Base-by-base conservation (phyloP, 92 coral and sea anemone species). In the Montipora capitata region DNA sequence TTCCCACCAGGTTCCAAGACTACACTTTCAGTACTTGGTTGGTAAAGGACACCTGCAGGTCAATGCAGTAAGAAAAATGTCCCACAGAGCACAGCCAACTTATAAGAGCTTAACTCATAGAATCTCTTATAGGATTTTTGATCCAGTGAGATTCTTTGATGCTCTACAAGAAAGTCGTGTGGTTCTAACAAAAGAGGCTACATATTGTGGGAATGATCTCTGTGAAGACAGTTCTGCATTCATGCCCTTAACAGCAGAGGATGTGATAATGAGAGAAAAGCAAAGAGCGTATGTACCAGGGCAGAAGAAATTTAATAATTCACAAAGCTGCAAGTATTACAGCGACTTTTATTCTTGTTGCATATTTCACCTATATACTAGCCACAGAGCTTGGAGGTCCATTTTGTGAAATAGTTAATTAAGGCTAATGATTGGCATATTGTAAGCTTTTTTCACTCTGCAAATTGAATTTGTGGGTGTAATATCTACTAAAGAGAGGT, bases 61-160 rank as follows among this genome's bases (percentile, higher is more conserved):
- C 7, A 84, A 84, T 63, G 49, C 88, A 43, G 88, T 84, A 2
- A 59, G 81, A 64, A 82, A 84, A 17, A 54, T 45, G 44, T 0
- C 48, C 15, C 88, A 84, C 67, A 84, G 61, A 72, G 40, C 82
- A 40, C 88, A 84, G 75, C 88, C 88, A 1, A n/a, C 65, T 1
- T 74, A 84, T 75, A 59, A 44, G 39, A 58, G 70, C 4, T 14
- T 3, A 17, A 84, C 88, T 1, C 42, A 82, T 3, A 58, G 20
- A 49, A 44, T 84, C 4, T 74, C 81, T 0, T 74, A 84, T n/a
- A 84, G 75, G 68, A 51, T 74, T 6, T 84, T 56, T 84, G 75
- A 84, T 7, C 15, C 61, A 39, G 80, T 56, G 2, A n/a, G 62
- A 11, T 73, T 83, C 43, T 72, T 58, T 64, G 59, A 83, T 56